Evolutionary conservation across 2,797 vertebrate species (phyloP).

Genomic region (Smutsia temminckii): DNA sequence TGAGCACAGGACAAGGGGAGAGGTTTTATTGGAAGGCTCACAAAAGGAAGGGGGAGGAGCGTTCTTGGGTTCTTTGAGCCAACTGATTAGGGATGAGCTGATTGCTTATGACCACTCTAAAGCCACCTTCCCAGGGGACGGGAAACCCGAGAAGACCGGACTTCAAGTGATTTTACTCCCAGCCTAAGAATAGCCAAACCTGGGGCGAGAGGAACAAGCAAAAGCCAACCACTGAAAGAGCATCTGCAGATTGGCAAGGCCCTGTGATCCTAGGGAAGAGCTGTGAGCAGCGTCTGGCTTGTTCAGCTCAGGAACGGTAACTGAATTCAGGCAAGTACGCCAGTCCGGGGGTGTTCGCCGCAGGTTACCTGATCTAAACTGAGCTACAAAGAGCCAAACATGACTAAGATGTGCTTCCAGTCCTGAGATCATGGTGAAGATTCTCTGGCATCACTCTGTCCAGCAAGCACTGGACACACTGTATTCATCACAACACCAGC

Average conservation of each 20-base stretch:
- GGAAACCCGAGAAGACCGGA: conserved; percentile 45
- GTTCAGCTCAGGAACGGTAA: conserved; percentile 63
- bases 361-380: conserved; percentile 19
- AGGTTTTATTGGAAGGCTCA: conserved; percentile 62
- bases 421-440: background rate
- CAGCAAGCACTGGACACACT: background rate
- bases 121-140: conserved; percentile 37
- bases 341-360: background rate
- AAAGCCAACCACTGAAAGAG: conserved; percentile 27
- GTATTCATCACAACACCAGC: background rate
- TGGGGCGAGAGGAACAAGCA: conserved; percentile 10
- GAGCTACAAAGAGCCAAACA: conserved; percentile 18
- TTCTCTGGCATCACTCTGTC: background rate
- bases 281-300: conserved; percentile 55
- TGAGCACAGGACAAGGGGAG: conserved; percentile 46
- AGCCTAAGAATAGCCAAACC: conserved; percentile 63
- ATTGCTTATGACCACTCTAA: conserved; percentile 55
- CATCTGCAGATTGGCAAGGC: conserved; percentile 33
- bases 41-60: conserved; percentile 60
- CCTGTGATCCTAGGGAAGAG: conserved; percentile 52
- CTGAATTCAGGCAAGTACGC: conserved; percentile 52
- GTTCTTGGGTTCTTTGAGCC: conserved; percentile 38
- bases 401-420: conserved; percentile 14
- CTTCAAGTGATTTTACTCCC: conserved; percentile 66
- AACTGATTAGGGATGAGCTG: conserved; percentile 55